Conservation (phyloP, 2,113 vertebrate species). For the Chaenogobius annularis region DNA sequence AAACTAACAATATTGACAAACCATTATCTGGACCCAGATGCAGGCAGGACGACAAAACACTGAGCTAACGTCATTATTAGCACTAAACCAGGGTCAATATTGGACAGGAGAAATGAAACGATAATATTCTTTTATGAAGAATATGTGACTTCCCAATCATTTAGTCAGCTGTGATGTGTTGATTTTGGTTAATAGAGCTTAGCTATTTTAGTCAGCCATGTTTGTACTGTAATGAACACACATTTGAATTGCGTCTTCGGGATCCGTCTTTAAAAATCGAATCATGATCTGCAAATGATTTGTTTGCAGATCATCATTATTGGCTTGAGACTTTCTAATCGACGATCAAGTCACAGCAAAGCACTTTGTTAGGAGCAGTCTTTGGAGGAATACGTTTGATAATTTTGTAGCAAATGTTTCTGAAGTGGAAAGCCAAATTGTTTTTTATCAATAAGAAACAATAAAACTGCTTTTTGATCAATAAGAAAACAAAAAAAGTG, state of each 20-base stretch:
- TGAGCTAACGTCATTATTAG: background rate
- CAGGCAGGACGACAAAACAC: background rate
- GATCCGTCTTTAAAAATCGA: background rate
- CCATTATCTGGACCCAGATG: slow-evolving; percentile 26
- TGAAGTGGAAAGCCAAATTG: too few relatives aligned
- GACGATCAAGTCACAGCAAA: too few relatives aligned
- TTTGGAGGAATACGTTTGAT: too few relatives aligned
- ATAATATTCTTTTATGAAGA: slow-evolving; percentile 6
- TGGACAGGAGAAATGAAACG: slow-evolving; percentile 10
- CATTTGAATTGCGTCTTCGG: background rate
- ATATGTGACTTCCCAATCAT: background rate
- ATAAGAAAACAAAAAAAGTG: too few relatives aligned
- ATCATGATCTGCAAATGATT: background rate
- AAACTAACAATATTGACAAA: slow-evolving; percentile 22
- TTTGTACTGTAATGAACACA: background rate
- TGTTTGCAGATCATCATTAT: background rate
- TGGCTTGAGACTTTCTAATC: too few relatives aligned
- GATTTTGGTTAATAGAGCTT: background rate
- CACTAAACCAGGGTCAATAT: background rate
- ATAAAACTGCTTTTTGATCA: too few relatives aligned
- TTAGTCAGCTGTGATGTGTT: background rate
- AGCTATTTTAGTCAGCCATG: background rate
- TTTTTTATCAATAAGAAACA: background rate
- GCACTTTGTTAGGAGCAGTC: too few relatives aligned
- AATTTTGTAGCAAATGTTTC: too few relatives aligned